These are phyloP conservation scores for Cryptotermes secundus DNA, from an alignment of 1,140 invertebrate species.

Conservation along the genomic window DNA sequence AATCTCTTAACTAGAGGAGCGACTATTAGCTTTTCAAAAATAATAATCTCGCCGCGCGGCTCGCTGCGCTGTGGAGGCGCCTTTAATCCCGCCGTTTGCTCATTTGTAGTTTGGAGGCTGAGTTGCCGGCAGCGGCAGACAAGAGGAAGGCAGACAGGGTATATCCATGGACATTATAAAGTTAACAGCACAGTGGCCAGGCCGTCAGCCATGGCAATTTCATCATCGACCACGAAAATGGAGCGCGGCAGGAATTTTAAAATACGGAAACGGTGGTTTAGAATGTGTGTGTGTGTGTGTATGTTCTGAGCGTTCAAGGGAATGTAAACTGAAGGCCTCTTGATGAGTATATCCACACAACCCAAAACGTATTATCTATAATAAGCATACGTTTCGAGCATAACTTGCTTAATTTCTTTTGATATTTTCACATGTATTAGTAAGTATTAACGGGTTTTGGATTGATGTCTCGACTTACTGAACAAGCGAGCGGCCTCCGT, in stretches of 20 bases:
- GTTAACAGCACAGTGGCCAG: background rate
- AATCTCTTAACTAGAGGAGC: too few species aligned
- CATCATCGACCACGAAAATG: constrained; percentile 1
- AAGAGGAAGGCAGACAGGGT: background rate
- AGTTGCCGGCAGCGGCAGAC: background rate
- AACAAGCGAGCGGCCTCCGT: too few species aligned
- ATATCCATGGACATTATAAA: background rate
- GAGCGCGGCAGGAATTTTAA: background rate
- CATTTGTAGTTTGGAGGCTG: background rate
- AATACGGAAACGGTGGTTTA: background rate
- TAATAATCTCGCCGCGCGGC: too few species aligned
- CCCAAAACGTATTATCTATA: too few species aligned
- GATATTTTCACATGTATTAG: too few species aligned
- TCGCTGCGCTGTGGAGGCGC: background rate
- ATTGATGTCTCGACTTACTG: too few species aligned
- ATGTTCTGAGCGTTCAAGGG: background rate
- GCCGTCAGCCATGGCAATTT: constrained; percentile 10
- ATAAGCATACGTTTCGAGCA: too few species aligned
- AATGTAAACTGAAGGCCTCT: background rate
- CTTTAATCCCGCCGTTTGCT: constrained; percentile 7
- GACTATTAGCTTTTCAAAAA: too few species aligned
- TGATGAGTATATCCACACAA: too few species aligned
- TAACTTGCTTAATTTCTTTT: too few species aligned
- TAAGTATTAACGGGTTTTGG: too few species aligned
- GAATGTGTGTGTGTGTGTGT: background rate